Base-by-base conservation (phyloP, 2,797 vertebrate genomes). In the Danionella dracula region DNA sequence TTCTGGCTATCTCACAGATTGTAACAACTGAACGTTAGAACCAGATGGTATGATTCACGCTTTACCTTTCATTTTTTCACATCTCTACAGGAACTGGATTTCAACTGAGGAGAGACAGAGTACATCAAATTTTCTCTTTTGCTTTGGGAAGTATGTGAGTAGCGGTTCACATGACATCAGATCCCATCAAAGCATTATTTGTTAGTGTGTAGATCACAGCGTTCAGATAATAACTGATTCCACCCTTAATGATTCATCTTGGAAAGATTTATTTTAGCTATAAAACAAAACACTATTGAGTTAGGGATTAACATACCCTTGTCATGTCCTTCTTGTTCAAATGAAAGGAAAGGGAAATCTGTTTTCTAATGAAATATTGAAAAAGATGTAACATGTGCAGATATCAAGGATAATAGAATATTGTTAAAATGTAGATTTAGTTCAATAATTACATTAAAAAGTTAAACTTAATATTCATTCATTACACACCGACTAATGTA, bases 351-450 rank as follows among this genome's bases (percentile, higher is more conserved):
- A 10, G 75, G 71, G 57, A 80, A 77, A 86, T 73, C 76, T 73
- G 72, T 77, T 82, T 66, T 74, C 78, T 86, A 71, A 82, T 82
- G 84, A 83, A 76, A 77, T 64, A 74, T 81, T 60, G 35, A 85
- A 83, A 86, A 86, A 83, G 84, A 83, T 73, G 76, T 78, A 86
- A 83, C 87, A 88, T 83, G n/a, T n/a, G n/a, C n/a, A n/a, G n/a
- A n/a, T n/a, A n/a, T n/a, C n/a, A n/a, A n/a, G n/a, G n/a, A n/a
- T n/a, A n/a, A n/a, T n/a, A n/a, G n/a, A n/a, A n/a, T n/a, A n/a
- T n/a, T n/a, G n/a, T n/a, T n/a, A n/a, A n/a, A n/a, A n/a, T n/a
- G n/a, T n/a, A n/a, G n/a, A n/a, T n/a, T n/a, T n/a, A n/a, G n/a
- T n/a, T n/a, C n/a, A n/a, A n/a, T n/a, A n/a, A n/a, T n/a, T n/a